phyloP scores from a whole-genome alignment of 2,888 invertebrate genomes.

The Helobdella robusta region DNA sequence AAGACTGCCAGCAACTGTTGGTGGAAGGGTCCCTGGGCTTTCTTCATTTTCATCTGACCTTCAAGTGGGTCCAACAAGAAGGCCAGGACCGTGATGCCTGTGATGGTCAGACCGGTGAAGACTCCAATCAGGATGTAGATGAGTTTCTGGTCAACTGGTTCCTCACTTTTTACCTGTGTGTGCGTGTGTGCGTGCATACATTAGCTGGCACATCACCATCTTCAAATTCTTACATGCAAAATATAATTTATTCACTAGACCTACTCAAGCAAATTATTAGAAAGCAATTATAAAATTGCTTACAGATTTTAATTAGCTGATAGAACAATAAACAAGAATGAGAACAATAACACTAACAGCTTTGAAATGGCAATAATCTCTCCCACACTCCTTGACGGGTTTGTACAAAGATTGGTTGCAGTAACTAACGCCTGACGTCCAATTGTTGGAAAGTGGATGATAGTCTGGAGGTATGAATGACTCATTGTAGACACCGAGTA shows the following conservation, averaged over 20 bases:
- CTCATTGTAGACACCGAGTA: background rate
- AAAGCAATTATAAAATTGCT: no score
- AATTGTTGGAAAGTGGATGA: constrained; percentile 9
- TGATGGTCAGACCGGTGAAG: constrained; percentile 38
- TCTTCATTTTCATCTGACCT: constrained; percentile 32
- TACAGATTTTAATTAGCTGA: no score
- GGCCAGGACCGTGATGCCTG: constrained; percentile 37
- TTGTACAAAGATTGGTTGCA: constrained; percentile 14
- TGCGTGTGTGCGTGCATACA: no score
- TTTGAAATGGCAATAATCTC: constrained; percentile 37
- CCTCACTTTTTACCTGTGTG: constrained; percentile 20
- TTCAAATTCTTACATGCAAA: no score
- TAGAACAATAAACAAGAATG: no score
- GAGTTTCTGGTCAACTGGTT: constrained; percentile 20
- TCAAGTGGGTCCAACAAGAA: constrained; percentile 41
- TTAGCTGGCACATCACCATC: no score
- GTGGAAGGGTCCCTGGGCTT: constrained; percentile 29
- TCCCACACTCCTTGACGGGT: constrained; percentile 36
- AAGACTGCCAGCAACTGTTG: constrained; percentile 37
- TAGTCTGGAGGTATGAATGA: background rate
- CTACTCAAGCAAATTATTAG: no score
- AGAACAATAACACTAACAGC: no score
- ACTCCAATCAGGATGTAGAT: constrained; percentile 40
- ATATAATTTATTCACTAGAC: no score
- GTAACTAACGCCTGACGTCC: background rate